A percentile compares a stretch with the other conserved stretches of the same genome.
phyloP scores from a whole-genome alignment of 2,888 invertebrate species.

The Listrodromus nycthemerus region DNA sequence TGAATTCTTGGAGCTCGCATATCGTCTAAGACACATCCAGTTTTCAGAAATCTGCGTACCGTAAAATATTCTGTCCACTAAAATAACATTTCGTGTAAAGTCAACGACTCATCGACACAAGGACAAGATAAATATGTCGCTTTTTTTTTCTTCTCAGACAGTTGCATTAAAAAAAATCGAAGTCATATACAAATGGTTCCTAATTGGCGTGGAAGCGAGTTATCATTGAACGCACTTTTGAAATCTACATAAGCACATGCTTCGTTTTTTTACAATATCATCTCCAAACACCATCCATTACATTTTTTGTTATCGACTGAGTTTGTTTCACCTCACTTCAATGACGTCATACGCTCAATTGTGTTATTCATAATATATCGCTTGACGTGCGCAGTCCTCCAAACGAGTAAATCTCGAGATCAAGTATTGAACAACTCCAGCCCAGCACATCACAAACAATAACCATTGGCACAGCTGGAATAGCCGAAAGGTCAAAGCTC shows the following conservation, averaged over 20 bases:
- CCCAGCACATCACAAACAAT: not conserved
- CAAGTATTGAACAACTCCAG: not conserved
- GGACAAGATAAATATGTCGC: too few species aligned
- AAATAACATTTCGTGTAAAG: too few species aligned
- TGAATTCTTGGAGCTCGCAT: slow-evolving; percentile 22
- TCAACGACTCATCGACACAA: too few species aligned
- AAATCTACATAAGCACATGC: too few species aligned
- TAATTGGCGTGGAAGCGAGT: not conserved
- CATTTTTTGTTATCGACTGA: too few species aligned
- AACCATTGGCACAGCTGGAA: slow-evolving; percentile 7
- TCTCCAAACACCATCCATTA: too few species aligned
- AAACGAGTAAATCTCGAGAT: not conserved
- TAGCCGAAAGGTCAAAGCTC: slow-evolving; percentile 47
- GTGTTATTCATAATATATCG: not conserved
- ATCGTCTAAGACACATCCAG: slow-evolving; percentile 16
- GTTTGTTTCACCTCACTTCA: too few species aligned
- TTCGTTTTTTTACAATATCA: too few species aligned
- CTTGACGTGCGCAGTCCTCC: not conserved
- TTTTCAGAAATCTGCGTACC: not conserved
- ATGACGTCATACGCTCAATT: not conserved
- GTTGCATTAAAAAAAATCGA: too few species aligned
- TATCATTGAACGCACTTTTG: too few species aligned
- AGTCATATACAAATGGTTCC: too few species aligned
- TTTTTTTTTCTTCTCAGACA: too few species aligned
- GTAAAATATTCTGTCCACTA: not conserved